phyloP scores from a whole-genome alignment of 2,797 vertebrate species.

The Monodelphis domestica region DNA sequence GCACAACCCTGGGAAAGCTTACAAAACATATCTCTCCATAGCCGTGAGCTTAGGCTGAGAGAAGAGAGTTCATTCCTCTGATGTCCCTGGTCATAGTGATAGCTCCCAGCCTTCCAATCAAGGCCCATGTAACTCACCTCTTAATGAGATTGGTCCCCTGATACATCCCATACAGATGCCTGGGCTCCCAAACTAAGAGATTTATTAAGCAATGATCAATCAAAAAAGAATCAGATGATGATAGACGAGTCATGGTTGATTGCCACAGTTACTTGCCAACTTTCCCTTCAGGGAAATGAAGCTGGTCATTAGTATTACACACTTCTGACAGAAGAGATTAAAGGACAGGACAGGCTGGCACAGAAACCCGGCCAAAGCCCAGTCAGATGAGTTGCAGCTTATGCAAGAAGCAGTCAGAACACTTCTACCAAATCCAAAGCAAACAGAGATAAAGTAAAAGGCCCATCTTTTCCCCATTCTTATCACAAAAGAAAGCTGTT shows the following conservation, averaged over 20 bases:
- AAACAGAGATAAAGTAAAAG: background rate
- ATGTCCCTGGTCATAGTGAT: background rate
- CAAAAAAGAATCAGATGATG: background rate
- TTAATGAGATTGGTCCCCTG: background rate
- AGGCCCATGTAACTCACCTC: background rate
- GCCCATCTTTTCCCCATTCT: background rate
- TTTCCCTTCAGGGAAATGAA: background rate
- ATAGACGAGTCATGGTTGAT: background rate
- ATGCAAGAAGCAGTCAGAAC: background rate
- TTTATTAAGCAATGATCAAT: background rate
- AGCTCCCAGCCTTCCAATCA: background rate
- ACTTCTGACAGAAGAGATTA: background rate
- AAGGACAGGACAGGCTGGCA: background rate
- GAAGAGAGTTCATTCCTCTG: background rate
- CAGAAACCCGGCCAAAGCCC: background rate
- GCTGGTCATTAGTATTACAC: background rate
- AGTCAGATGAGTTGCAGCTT: background rate
- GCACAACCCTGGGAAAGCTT: background rate
- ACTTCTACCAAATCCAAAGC: background rate
- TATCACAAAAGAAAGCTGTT: background rate
- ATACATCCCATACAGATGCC: background rate
- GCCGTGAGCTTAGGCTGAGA: background rate
- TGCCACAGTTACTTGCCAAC: background rate
- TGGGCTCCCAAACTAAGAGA: background rate
- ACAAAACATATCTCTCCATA: background rate